A percentile compares a stretch with the other conserved stretches of the same genome.
phyloP scores from a whole-genome alignment of 2,888 invertebrate species.

The Cancer borealis region DNA sequence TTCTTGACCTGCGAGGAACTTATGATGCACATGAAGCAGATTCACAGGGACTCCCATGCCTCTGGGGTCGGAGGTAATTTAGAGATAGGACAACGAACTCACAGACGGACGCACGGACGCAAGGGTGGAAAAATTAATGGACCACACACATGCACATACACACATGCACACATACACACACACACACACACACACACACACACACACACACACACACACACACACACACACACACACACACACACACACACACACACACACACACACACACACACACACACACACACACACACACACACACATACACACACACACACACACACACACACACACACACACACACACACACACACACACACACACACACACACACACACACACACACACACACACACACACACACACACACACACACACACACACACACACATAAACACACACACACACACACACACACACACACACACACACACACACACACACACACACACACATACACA shows the following conservation, averaged over 20 bases:
- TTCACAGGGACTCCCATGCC: constrained; percentile 94
- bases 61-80: constrained; percentile 84
- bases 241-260: background rate
- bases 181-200: background rate
- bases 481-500: background rate
- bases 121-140: background rate
- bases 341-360: too few species aligned
- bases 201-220: background rate
- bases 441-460: constrained; percentile 12
- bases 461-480: background rate
- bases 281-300: background rate
- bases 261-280: background rate
- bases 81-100: background rate
- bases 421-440: constrained; percentile 25
- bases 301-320: background rate
- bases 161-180: background rate
- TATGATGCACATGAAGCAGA: constrained; percentile 97
- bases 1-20: constrained; percentile 95
- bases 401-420: background rate
- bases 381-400: background rate
- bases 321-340: constrained; percentile 21
- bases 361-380: background rate
- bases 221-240: too few species aligned
- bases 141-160: background rate
- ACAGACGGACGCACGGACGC: background rate